These are phyloP conservation scores for Poeciliopsis occidentalis DNA, from an alignment of 2,113 vertebrate species.

Conservation along the genomic window DNA sequence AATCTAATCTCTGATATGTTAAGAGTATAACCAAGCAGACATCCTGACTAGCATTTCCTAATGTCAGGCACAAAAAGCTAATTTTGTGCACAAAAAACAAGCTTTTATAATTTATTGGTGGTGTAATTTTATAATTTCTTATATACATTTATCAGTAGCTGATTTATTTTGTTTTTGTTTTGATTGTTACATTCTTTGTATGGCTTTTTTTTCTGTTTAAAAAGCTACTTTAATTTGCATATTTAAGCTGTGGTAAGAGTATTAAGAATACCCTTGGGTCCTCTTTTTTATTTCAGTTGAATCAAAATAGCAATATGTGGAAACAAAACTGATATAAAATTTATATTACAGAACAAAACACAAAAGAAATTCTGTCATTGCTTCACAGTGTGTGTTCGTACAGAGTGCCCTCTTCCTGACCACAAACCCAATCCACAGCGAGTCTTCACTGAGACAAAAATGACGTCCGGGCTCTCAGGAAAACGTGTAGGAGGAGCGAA, in stretches of 20 bases:
- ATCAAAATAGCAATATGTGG: neutral
- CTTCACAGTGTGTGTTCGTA: constrained; percentile 5
- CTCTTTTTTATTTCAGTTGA: neutral
- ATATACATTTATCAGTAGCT: neutral
- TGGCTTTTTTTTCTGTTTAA: neutral
- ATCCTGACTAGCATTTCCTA: too few species aligned
- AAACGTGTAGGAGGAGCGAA: constrained; percentile 21
- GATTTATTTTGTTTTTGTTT: neutral
- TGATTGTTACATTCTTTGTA: neutral
- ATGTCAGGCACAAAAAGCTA: too few species aligned
- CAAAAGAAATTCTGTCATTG: neutral
- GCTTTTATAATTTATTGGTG: too few species aligned
- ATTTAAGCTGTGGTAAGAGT: neutral
- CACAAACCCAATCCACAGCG: constrained; percentile 5
- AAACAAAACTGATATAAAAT: neutral
- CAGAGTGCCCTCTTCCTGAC: constrained; percentile 24
- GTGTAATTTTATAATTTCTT: too few species aligned
- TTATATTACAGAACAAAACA: neutral
- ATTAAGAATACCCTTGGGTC: too few species aligned
- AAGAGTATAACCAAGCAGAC: too few species aligned
- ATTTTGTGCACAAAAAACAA: too few species aligned
- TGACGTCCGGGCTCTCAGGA: constrained; percentile 34
- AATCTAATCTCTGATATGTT: too few species aligned
- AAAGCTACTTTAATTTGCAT: neutral
- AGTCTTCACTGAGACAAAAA: constrained; percentile 18